phyloP scores from a whole-genome alignment of 2,113 vertebrate genomes.

The Triplophysa rosa region DNA sequence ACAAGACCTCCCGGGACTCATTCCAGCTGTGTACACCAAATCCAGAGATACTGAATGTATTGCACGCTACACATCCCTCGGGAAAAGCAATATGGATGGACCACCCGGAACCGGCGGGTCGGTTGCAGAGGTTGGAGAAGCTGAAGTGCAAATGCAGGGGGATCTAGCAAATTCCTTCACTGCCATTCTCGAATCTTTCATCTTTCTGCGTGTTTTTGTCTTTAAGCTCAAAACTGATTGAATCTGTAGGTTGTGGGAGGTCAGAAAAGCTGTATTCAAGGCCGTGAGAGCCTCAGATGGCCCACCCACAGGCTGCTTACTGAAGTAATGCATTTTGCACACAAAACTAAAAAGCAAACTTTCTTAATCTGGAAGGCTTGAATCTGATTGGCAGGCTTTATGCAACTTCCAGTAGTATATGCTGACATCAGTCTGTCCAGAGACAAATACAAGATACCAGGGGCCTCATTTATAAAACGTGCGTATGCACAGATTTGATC shows the following conservation, averaged over 20 bases:
- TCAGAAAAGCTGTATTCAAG: background rate
- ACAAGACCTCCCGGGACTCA: constrained; percentile 15
- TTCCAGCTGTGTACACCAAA: constrained; percentile 42
- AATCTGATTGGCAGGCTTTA: too few species aligned
- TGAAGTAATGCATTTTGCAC: too few species aligned
- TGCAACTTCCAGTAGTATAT: too few species aligned
- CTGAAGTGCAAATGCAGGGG: constrained; percentile 31
- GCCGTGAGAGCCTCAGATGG: background rate
- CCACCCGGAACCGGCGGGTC: constrained; percentile 53
- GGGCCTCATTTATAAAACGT: too few species aligned
- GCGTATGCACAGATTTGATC: too few species aligned
- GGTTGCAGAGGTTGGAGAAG: background rate
- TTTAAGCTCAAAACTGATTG: constrained; percentile 38
- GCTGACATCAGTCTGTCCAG: too few species aligned
- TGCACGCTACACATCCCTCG: constrained; percentile 33
- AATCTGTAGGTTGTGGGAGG: constrained; percentile 15
- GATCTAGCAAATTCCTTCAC: constrained; percentile 23
- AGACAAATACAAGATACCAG: too few species aligned
- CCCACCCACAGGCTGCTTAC: too few species aligned
- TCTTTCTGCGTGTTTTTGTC: constrained; percentile 23
- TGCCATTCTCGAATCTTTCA: constrained; percentile 28
- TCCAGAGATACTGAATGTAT: constrained; percentile 32
- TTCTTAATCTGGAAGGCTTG: too few species aligned
- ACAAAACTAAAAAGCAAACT: too few species aligned
- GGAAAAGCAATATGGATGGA: constrained; percentile 49